These are phyloP conservation scores for Papilio machaon DNA, from an alignment of 1,140 invertebrate species.

Conservation along the genomic window DNA sequence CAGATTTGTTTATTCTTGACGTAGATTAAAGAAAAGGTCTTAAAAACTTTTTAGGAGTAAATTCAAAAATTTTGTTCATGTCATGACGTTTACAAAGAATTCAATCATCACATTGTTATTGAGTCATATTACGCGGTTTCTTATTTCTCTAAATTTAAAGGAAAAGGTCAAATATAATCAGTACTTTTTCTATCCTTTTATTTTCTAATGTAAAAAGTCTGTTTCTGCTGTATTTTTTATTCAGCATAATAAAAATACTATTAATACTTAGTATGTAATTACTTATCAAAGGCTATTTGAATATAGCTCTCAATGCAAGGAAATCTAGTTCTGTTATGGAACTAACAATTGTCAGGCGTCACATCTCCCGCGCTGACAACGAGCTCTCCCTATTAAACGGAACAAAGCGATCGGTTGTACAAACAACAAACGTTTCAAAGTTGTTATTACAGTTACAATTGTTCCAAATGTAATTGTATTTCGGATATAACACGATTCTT, in stretches of 20 bases:
- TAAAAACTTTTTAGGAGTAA: not conserved
- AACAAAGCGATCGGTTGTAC: conserved; percentile 8
- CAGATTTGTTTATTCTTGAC: not conserved
- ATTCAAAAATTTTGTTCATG: not conserved
- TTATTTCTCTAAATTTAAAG: no score
- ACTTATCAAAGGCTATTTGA: not conserved
- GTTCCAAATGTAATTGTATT: conserved; percentile 17
- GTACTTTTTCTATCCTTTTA: no score
- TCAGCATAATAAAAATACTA: no score
- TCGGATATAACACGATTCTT: not conserved
- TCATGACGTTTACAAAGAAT: no score
- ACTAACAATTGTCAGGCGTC: not conserved
- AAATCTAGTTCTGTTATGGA: conserved; percentile 5
- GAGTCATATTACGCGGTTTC: no score
- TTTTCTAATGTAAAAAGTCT: no score
- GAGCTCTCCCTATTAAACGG: not conserved
- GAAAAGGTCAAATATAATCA: no score
- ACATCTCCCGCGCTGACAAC: not conserved
- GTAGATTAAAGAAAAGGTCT: not conserved
- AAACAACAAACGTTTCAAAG: conserved; percentile 19
- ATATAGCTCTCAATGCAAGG: not conserved
- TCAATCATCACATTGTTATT: no score
- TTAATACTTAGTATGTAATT: not conserved
- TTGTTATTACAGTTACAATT: conserved; percentile 8
- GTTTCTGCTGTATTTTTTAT: no score